Conservation (phyloP, 2,888 invertebrate genomes). For the Lepidocyrtinus sp. region DNA sequence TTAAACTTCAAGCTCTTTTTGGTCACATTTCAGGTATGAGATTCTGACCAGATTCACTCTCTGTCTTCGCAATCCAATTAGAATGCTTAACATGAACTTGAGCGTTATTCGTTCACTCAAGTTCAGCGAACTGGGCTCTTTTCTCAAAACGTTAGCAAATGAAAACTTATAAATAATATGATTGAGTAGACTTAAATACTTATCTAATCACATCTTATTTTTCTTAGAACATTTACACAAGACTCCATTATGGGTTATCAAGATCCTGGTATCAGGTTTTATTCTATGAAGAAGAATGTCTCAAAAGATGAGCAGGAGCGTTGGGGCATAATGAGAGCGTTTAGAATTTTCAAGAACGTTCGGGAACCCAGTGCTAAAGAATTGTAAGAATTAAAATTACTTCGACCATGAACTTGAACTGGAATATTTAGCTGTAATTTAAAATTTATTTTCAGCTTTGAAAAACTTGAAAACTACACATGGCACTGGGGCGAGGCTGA, state of each 20-base stretch:
- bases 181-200: not conserved
- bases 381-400: slow-evolving; percentile 29
- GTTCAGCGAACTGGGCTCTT: not conserved
- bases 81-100: not conserved
- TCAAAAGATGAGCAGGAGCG: not conserved
- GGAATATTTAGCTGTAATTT: not conserved
- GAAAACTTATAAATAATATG: not conserved
- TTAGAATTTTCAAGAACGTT: not conserved
- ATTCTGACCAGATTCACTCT: slow-evolving; percentile 5
- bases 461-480: not conserved
- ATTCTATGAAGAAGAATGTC: not conserved
- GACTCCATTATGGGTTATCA: slow-evolving; percentile 2
- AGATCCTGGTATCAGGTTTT: not conserved
- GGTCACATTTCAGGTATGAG: not conserved
- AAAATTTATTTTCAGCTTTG: not conserved
- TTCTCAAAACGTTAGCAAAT: slow-evolving; percentile 14
- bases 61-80: not conserved
- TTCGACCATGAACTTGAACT: not conserved
- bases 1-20: not conserved
- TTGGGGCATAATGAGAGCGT: slow-evolving; percentile 23
- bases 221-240: not conserved
- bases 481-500: not conserved
- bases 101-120: not conserved
- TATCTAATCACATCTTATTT: not conserved
- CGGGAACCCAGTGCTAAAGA: not conserved